phyloP scores from a whole-genome alignment of 2,113 vertebrate genomes.

The Catagonus wagneri region DNA sequence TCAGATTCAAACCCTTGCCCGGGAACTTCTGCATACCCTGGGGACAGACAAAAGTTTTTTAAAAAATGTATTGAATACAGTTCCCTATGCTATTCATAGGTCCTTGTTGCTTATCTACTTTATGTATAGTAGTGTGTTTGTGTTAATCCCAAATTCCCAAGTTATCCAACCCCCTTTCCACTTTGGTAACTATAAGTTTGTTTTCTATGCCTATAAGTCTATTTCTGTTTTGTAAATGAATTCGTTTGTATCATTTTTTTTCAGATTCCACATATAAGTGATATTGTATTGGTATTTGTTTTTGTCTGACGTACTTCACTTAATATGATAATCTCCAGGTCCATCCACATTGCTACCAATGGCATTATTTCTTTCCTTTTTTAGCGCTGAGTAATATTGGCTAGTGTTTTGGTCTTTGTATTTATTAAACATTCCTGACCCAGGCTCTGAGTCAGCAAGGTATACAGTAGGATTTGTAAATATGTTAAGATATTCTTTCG shows the following conservation, averaged over 20 bases:
- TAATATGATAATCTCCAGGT: too few species aligned
- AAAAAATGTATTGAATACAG: neutral
- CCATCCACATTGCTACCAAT: neutral
- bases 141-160: neutral
- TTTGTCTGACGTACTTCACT: neutral
- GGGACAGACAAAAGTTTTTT: too few species aligned
- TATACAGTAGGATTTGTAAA: conserved; percentile 45
- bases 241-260: neutral
- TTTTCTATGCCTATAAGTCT: neutral
- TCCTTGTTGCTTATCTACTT: neutral
- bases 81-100: neutral
- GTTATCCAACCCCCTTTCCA: neutral
- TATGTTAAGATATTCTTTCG: neutral
- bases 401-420: neutral
- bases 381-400: neutral
- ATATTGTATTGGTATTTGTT: neutral
- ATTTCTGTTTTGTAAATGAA: neutral
- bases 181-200: neutral
- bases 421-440: neutral
- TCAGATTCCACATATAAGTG: neutral
- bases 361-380: neutral
- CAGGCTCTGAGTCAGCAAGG: neutral
- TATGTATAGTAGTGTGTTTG: neutral
- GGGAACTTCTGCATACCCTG: too few species aligned
- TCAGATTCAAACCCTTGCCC: too few species aligned